phyloP scores from a whole-genome alignment of 1,140 invertebrate species.

The Drosophila murphyi region DNA sequence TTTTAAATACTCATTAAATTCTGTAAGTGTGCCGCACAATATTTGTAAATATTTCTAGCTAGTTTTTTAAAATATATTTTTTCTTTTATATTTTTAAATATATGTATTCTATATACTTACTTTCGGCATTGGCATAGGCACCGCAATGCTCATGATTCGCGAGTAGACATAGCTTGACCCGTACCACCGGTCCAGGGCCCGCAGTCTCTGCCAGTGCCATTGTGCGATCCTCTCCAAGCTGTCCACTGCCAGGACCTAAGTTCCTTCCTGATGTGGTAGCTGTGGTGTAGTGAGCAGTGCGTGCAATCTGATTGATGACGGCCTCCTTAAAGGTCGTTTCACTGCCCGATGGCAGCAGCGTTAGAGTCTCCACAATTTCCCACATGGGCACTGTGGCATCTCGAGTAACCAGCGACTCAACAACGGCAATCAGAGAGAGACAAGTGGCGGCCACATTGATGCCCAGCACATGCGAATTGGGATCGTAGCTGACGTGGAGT shows the following conservation, averaged over 20 bases:
- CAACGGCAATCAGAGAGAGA: constrained; percentile 89
- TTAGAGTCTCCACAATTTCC: constrained; percentile 89
- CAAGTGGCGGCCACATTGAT: constrained; percentile 92
- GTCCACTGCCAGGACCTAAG: constrained; percentile 84
- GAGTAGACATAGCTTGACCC: constrained; percentile 92
- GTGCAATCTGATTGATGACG: constrained; percentile 86
- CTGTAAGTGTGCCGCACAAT: too few species aligned
- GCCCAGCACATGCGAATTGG: constrained; percentile 89
- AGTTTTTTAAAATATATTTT: too few species aligned
- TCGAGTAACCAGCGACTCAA: constrained; percentile 88
- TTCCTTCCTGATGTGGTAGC: constrained; percentile 69
- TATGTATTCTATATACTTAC: constrained; percentile 86
- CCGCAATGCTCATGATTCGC: constrained; percentile 92
- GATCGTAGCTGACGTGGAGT: constrained; percentile 92
- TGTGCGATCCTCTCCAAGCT: constrained; percentile 85
- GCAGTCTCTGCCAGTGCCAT: constrained; percentile 85
- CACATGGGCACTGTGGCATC: constrained; percentile 87
- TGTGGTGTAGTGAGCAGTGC: constrained; percentile 71
- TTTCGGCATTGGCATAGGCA: constrained; percentile 91
- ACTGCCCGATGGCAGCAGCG: constrained; percentile 88
- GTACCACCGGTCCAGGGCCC: constrained; percentile 87
- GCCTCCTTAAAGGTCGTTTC: constrained; percentile 89
- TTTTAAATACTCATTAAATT: too few species aligned
- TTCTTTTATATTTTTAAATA: too few species aligned
- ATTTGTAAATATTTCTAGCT: too few species aligned